Evolutionary conservation across 2,113 vertebrate species (phyloP).

Genomic region (Meles meles): DNA sequence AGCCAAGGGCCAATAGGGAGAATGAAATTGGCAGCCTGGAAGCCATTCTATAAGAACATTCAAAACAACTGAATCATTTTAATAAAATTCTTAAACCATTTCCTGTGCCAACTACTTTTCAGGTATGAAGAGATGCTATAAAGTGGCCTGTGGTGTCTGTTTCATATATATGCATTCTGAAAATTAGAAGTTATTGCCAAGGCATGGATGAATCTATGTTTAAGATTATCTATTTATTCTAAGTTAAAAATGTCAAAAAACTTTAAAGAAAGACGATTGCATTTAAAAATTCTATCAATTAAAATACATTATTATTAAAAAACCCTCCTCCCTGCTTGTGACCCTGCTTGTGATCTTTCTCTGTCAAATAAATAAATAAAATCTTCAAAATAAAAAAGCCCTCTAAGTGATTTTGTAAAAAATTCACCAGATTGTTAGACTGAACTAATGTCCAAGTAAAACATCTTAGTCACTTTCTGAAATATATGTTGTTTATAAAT

Average conservation of each 20-base stretch:
- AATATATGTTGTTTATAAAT: conserved; percentile 17
- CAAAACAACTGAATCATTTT: background rate
- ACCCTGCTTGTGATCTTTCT: too few relatives aligned
- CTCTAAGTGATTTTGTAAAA: background rate
- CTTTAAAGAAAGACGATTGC: background rate
- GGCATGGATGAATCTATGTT: background rate
- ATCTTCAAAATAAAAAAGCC: too few relatives aligned
- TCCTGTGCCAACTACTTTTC: background rate
- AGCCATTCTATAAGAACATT: background rate
- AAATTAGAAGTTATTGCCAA: background rate
- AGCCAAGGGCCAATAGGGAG: background rate
- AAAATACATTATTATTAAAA: background rate
- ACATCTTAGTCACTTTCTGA: background rate
- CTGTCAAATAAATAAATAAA: too few relatives aligned
- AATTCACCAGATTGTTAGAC: background rate
- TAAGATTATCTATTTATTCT: background rate
- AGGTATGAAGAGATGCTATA: background rate
- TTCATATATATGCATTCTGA: background rate
- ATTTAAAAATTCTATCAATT: background rate
- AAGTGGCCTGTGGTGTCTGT: background rate
- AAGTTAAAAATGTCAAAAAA: background rate
- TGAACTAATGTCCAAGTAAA: background rate
- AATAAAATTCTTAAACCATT: background rate
- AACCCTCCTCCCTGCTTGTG: too few relatives aligned
- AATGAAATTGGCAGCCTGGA: background rate